Base-by-base conservation (phyloP, 2,113 vertebrate genomes). In the Nothobranchius furzeri region DNA sequence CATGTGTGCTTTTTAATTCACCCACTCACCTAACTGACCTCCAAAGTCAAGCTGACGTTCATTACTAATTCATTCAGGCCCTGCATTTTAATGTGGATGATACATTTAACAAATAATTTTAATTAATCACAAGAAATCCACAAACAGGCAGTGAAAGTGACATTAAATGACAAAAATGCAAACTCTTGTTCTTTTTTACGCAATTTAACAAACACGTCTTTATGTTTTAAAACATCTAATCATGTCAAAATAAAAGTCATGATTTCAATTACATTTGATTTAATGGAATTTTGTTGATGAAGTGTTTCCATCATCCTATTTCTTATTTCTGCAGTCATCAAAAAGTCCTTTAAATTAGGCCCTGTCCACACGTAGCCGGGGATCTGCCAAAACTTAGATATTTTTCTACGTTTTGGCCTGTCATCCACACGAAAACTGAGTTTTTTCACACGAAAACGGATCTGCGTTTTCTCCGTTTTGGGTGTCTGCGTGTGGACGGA, bases 261-360 rank as follows among this genome's bases (percentile, higher is more conserved):
- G n/a, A 54, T 40, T 62, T 78, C 14, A 61, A 30, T 49, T 35
- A 35, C 48, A 59, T 12, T 56, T 52, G 20, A n/a, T 68, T 78
- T 61, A 65, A 64, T 45, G 40, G 42, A n/a, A 47, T 37, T 49
- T 49, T 17, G 24, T 63, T 56, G 45, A 13, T 60, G 25, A 68
- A 61, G 49, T 50, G 13, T 30, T 40, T 66, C 50, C 10, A 52
- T 52, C 65, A 51, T 8, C 35, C 12, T 57, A 49, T 50, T 9
- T 35, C 56, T 52, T 45, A 9, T 14, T 30, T 9, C 42, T 52
- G 5, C 63, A 56, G 20, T 61, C 62, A 30, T 36, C 40, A 46
- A 70, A 48, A 67, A 64, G 64, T 58, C 47, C n/a, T 37, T n/a
- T 53, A 9, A 48, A 56, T 54, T 20, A 20, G 20, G 20, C 20